Evolutionary conservation across 1,140 invertebrate genomes (phyloP).

Genomic region (Drosophila tani): DNA sequence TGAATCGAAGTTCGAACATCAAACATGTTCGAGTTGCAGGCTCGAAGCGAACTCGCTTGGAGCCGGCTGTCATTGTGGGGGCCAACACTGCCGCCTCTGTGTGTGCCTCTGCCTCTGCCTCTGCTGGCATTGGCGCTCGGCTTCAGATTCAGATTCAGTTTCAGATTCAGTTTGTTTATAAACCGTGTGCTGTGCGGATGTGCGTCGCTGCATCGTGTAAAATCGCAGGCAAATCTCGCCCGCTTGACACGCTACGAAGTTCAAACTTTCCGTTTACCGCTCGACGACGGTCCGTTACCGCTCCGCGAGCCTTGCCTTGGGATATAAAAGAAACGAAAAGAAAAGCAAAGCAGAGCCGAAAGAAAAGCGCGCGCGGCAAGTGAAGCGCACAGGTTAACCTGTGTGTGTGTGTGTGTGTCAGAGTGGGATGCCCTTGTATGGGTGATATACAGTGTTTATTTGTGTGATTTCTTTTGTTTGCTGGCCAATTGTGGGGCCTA

Average conservation of each 20-base stretch:
- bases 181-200: conserved; percentile 64
- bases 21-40: conserved; percentile 57
- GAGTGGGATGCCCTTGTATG: conserved; percentile 37
- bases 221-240: conserved; percentile 6
- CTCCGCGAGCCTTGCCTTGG: background rate
- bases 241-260: conserved; percentile 3
- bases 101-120: conserved; percentile 1
- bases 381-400: conserved; percentile 63
- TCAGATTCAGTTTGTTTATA: conserved; percentile 66
- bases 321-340: conserved; percentile 1
- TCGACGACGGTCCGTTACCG: conserved; percentile 11
- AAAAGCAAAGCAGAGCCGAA: conserved; percentile 14
- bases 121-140: conserved; percentile 29
- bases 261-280: conserved; percentile 13
- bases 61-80: conserved; percentile 61
- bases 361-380: conserved; percentile 56
- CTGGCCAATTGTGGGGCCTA: conserved; percentile 70
- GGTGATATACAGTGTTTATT: conserved; percentile 34
- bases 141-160: conserved; percentile 14
- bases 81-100: conserved; percentile 15
- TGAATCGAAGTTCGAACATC: conserved; percentile 40
- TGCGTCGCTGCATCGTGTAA: conserved; percentile 24
- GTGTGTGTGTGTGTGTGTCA: conserved; percentile 31
- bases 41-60: conserved; percentile 57
- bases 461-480: conserved; percentile 76